Percentiles rank a stretch among this genome's conserved stretches.
Evolutionary conservation across 2,113 vertebrate genomes (phyloP).

Genomic region (Ceuthmochares aereus): DNA sequence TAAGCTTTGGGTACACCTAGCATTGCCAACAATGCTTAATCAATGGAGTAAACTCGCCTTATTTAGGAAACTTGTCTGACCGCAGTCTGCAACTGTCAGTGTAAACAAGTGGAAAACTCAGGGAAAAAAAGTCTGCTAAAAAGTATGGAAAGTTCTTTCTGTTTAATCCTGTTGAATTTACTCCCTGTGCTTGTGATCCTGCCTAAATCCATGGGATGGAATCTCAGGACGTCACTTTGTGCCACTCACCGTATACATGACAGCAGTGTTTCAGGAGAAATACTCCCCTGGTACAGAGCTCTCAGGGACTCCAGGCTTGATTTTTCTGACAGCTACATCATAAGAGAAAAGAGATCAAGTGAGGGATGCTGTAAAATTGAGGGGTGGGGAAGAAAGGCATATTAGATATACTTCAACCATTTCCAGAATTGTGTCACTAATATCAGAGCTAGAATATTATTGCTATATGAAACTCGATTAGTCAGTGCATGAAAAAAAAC

Average conservation of each 20-base stretch:
- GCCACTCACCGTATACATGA: background rate
- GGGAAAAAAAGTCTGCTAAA: background rate
- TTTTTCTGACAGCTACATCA: background rate
- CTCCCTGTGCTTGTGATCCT: background rate
- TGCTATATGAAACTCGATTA: background rate
- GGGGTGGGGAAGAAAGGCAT: background rate
- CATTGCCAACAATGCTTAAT: background rate
- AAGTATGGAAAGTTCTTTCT: background rate
- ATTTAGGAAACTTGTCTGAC: background rate
- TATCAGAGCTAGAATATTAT: background rate
- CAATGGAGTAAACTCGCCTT: background rate
- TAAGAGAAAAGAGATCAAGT: background rate
- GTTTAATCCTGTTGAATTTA: background rate
- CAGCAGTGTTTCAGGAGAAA: background rate
- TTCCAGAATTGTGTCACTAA: background rate
- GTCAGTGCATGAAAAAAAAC: background rate
- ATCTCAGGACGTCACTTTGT: background rate
- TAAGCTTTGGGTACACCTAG: background rate
- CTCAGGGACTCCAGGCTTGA: background rate
- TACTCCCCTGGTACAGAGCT: background rate
- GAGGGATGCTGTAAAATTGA: background rate
- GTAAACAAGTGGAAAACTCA: background rate
- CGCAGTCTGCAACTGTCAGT: background rate
- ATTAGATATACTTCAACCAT: background rate
- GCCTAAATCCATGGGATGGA: background rate